A percentile compares a stretch with the other conserved stretches of the same genome.
Evolutionary conservation across 2,888 invertebrate genomes (phyloP).

Genomic region (Gryllus longicercus): DNA sequence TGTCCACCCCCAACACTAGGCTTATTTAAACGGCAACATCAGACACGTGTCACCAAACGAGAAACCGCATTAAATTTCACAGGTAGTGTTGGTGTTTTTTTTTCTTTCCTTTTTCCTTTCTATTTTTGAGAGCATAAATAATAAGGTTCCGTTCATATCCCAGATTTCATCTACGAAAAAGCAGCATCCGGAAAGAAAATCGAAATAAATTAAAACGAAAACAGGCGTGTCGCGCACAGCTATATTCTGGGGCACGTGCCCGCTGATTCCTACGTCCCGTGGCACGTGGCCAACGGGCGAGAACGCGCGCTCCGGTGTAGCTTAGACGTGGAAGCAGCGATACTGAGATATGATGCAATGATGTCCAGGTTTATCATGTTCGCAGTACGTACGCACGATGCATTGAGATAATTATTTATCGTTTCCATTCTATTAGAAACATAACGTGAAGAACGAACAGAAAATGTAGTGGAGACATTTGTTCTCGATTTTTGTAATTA

Average conservation of each 20-base stretch:
- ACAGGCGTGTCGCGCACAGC: not conserved
- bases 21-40: not conserved
- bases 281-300: no score
- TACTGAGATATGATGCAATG: no score
- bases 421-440: no score
- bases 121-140: not conserved
- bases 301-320: no score
- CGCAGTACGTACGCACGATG: no score
- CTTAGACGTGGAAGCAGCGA: no score
- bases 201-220: slow-evolving; percentile 2
- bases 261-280: no score
- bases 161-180: not conserved
- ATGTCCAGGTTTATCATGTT: no score
- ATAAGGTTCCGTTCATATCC: not conserved
- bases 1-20: not conserved
- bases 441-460: no score
- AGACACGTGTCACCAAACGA: not conserved
- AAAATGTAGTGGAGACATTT: no score
- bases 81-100: not conserved
- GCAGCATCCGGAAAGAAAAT: not conserved
- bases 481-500: no score
- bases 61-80: slow-evolving; percentile 6
- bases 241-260: not conserved
- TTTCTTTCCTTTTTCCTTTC: not conserved
- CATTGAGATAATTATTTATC: no score